Conservation (phyloP, 92 coral and sea anemone genomes). For the Phenganax stokvisi region DNA sequence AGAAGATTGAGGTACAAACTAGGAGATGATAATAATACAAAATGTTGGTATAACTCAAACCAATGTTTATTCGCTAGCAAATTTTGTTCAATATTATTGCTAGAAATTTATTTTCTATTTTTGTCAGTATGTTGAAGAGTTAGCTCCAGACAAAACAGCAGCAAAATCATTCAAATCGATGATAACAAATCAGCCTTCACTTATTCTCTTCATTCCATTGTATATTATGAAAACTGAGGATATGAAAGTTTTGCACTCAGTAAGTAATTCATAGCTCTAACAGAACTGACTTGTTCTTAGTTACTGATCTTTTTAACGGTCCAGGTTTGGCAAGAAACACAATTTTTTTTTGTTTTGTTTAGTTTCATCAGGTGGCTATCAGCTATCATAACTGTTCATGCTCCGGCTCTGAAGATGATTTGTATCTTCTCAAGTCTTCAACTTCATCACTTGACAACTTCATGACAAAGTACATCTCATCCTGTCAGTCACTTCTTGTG, state of each 20-base stretch:
- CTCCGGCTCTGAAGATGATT: not conserved
- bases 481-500: slow-evolving; percentile 29
- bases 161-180: slow-evolving; percentile 44
- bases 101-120: not conserved
- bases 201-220: slow-evolving; percentile 68
- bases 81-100: not conserved
- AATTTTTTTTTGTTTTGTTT: not conserved
- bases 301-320: not conserved
- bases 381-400: slow-evolving; percentile 71
- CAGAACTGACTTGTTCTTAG: not conserved
- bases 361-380: slow-evolving; percentile 61
- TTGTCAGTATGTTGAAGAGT: slow-evolving; percentile 61
- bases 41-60: not conserved
- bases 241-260: slow-evolving; percentile 45
- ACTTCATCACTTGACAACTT: not conserved
- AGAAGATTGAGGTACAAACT: slow-evolving; percentile 59
- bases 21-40: not conserved
- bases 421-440: not conserved
- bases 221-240: slow-evolving; percentile 42
- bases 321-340: not conserved
- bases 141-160: slow-evolving; percentile 51
- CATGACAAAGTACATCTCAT: slow-evolving; percentile 9
- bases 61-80: not conserved
- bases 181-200: slow-evolving; percentile 69
- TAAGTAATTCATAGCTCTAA: slow-evolving; percentile 19